Percentiles rank a stretch among this genome's conserved stretches.
phyloP scores from a whole-genome alignment of 2,797 vertebrate genomes.

The Hozukius guyotensis region DNA sequence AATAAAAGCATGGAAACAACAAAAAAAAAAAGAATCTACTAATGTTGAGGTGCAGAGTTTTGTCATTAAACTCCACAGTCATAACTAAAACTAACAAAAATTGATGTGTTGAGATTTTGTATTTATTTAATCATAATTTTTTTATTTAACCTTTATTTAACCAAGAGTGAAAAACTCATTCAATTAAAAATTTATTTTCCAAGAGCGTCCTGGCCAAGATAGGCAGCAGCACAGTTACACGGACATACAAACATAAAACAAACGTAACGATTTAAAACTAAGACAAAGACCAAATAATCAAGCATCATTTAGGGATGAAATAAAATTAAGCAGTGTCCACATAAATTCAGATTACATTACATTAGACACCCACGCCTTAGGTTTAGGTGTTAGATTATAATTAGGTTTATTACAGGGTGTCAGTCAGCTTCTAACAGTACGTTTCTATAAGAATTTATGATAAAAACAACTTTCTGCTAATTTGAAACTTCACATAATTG shows the following conservation, averaged over 20 bases:
- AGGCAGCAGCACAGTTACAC: too few species aligned
- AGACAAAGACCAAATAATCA: too few species aligned
- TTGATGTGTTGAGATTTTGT: background rate
- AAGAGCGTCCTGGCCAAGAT: too few species aligned
- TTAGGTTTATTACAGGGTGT: too few species aligned
- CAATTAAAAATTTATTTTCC: too few species aligned
- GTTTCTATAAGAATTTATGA: too few species aligned
- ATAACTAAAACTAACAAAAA: background rate
- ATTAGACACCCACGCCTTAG: background rate
- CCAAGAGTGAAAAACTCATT: too few species aligned
- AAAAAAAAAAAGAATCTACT: fast-evolving
- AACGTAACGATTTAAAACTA: too few species aligned
- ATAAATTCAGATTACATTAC: background rate
- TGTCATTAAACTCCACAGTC: background rate
- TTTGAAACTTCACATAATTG: background rate
- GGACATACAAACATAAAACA: too few species aligned
- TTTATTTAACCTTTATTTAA: too few species aligned
- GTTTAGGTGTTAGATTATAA: too few species aligned
- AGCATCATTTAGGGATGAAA: background rate
- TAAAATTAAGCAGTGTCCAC: background rate
- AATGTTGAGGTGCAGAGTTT: background rate
- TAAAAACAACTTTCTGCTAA: background rate
- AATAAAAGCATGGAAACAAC: constrained; percentile 43
- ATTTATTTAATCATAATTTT: background rate
- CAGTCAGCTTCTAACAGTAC: background rate